Percentiles rank a stretch among this genome's conserved stretches.
Evolutionary conservation across 92 coral and sea anemone genomes (phyloP).

Genomic region (Plumapathes pennacea): DNA sequence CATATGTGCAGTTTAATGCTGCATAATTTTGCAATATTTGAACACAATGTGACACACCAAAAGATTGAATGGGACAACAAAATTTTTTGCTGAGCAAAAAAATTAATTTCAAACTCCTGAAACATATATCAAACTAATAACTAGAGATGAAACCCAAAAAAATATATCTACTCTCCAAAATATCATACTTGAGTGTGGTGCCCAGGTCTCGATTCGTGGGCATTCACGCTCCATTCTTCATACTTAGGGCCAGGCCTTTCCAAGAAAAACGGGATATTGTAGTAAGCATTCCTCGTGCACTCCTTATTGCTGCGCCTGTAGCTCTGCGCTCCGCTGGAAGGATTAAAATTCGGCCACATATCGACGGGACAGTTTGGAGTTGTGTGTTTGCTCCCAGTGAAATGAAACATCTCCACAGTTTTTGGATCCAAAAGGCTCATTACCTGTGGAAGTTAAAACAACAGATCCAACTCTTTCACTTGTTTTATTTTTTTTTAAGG

Average conservation of each 20-base stretch:
- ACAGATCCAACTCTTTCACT: no score
- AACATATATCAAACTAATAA: background rate
- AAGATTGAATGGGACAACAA: no score
- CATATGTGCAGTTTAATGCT: no score
- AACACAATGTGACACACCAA: no score
- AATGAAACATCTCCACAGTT: constrained; percentile 67
- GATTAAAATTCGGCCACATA: constrained; percentile 60
- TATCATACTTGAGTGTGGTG: constrained; percentile 89
- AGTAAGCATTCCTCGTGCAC: constrained; percentile 46
- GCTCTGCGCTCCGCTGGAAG: constrained; percentile 71
- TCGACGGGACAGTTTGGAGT: constrained; percentile 86
- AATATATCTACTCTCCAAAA: background rate
- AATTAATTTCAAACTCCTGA: no score
- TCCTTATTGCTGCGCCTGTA: constrained; percentile 31
- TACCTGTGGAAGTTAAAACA: constrained; percentile 33
- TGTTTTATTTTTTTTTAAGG: no score
- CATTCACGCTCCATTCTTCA: constrained; percentile 67
- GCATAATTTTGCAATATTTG: no score
- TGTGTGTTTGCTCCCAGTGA: constrained; percentile 68
- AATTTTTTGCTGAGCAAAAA: no score
- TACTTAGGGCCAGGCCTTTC: constrained; percentile 69
- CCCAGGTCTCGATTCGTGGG: constrained; percentile 88
- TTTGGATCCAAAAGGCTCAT: constrained; percentile 76
- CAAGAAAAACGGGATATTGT: constrained; percentile 76
- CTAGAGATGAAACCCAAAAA: background rate